A percentile compares a stretch with the other conserved stretches of the same genome.
Evolutionary conservation across 2,888 invertebrate genomes (phyloP).

Genomic region (Tubulanus polymorphus): DNA sequence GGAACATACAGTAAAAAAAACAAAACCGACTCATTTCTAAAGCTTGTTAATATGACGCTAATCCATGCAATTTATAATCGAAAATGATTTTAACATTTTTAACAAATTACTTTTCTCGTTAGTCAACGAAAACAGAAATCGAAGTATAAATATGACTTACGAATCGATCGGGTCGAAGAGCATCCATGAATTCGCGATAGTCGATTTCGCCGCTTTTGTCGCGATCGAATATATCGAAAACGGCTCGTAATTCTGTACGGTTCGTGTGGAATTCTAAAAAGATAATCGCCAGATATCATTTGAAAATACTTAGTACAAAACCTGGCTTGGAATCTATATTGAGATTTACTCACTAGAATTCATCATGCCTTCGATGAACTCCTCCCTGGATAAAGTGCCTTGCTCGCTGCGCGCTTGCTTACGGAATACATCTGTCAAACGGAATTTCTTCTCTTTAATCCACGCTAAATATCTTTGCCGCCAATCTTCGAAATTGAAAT

Average conservation of each 20-base stretch:
- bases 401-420: constrained; percentile 49
- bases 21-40: no score
- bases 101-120: no score
- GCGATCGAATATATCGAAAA: constrained; percentile 51
- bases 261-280: constrained; percentile 49
- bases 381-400: constrained; percentile 43
- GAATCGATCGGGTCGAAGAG: constrained; percentile 47
- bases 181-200: constrained; percentile 51
- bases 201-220: constrained; percentile 42
- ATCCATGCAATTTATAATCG: no score
- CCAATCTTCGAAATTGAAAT: constrained; percentile 53
- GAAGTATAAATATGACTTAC: no score
- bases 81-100: no score
- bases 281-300: neutral
- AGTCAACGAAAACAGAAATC: no score
- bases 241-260: constrained; percentile 49
- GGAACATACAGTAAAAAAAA: no score
- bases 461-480: constrained; percentile 48
- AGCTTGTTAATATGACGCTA: no score
- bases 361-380: constrained; percentile 53
- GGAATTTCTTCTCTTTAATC: constrained; percentile 50
- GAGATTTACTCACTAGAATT: constrained; percentile 38
- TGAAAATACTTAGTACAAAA: neutral
- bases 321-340: neutral
- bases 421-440: constrained; percentile 53